A percentile compares a stretch with the other conserved stretches of the same genome.
Conservation (phyloP, 1,140 invertebrate species). For the Sitobion miscanthi region DNA sequence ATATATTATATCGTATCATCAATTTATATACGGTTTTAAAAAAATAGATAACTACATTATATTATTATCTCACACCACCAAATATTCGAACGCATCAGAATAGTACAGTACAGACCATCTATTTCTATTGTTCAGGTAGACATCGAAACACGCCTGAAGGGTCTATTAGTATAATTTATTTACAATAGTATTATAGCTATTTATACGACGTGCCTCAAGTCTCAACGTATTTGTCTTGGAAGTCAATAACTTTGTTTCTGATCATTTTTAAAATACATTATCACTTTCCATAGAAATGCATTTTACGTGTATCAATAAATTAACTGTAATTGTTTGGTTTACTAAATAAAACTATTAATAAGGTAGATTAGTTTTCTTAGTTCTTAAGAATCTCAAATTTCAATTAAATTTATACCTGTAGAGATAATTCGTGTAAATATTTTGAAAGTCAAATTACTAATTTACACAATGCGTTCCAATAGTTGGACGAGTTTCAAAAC, state of each 20-base stretch:
- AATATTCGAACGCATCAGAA: neutral
- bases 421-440: neutral
- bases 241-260: neutral
- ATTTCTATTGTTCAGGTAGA: neutral
- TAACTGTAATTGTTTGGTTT: neutral
- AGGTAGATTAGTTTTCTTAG: neutral
- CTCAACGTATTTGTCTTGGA: neutral
- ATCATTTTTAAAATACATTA: neutral
- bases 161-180: neutral
- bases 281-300: neutral
- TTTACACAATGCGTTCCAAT: neutral
- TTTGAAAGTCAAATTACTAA: neutral
- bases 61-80: neutral
- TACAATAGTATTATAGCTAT: neutral
- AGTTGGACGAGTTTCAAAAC: neutral
- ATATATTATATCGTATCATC: neutral
- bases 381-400: neutral
- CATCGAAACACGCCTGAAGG: neutral
- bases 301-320: no score
- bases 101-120: neutral
- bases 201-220: neutral
- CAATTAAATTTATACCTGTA: neutral
- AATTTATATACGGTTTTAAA: neutral
- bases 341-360: no score
- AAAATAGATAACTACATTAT: neutral